These are phyloP conservation scores for Brachyptera risi DNA, from an alignment of 2,888 invertebrate genomes.

Conservation along the genomic window DNA sequence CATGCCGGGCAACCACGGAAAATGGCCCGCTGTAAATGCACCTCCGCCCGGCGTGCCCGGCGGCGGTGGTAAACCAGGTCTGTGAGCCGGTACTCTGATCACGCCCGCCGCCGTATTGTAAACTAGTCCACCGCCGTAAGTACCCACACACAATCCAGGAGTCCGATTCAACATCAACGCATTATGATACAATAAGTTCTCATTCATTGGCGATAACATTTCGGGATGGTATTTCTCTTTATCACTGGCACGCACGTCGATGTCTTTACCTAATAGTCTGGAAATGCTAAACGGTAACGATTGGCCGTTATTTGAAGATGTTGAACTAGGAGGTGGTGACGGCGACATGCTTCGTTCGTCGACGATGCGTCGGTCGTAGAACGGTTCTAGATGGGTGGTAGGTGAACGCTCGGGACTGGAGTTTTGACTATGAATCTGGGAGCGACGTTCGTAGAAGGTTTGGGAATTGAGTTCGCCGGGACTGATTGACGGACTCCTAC, in stretches of 20 bases:
- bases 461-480: not conserved
- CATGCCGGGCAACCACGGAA: constrained; percentile 55
- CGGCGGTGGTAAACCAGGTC: constrained; percentile 64
- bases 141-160: constrained; percentile 19
- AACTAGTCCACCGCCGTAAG: constrained; percentile 28
- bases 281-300: constrained; percentile 78
- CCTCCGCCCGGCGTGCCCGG: constrained; percentile 50
- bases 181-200: constrained; percentile 29
- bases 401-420: constrained; percentile 19
- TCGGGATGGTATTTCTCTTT: constrained; percentile 5
- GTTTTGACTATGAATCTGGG: not conserved
- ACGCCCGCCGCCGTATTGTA: constrained; percentile 37
- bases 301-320: constrained; percentile 23
- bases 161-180: constrained; percentile 25
- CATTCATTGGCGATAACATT: constrained; percentile 49
- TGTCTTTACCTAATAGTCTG: constrained; percentile 70
- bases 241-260: constrained; percentile 55
- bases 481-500: constrained; percentile 11
- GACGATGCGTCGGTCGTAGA: constrained; percentile 42
- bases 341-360: constrained; percentile 42
- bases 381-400: constrained; percentile 14
- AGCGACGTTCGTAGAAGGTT: not conserved
- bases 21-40: constrained; percentile 46
- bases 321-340: constrained; percentile 26
- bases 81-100: constrained; percentile 53